Conservation (phyloP, 2,797 vertebrate species). For the Apogon talboti region DNA sequence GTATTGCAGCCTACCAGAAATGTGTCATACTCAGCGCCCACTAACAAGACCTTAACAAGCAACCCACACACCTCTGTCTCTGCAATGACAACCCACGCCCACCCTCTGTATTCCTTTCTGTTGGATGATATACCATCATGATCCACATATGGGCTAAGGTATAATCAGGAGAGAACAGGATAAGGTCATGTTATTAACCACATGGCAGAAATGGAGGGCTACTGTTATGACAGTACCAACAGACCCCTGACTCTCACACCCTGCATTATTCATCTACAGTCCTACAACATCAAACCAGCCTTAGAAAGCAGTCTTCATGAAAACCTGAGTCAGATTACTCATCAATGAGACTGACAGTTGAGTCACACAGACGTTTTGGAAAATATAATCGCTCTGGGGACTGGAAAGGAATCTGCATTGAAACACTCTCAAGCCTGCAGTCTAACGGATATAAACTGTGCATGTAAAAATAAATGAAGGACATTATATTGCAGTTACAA, state of each 20-base stretch:
- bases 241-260: conserved; percentile 37
- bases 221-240: conserved; percentile 10
- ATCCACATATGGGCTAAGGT: conserved; percentile 22
- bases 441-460: conserved; percentile 9
- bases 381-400: conserved; percentile 21
- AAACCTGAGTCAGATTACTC: conserved; percentile 2
- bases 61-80: conserved; percentile 62
- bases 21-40: conserved; percentile 63
- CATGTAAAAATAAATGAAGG: conserved; percentile 27
- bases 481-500: conserved; percentile 27
- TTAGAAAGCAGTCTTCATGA: conserved; percentile 14
- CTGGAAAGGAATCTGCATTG: conserved; percentile 12
- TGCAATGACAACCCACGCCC: conserved; percentile 58
- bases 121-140: conserved; percentile 36
- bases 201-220: conserved; percentile 28
- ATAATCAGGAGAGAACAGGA: conserved; percentile 34
- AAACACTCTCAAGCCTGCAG: background rate
- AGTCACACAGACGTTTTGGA: background rate
- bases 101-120: conserved; percentile 22
- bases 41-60: conserved; percentile 69
- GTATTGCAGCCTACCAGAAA: conserved; percentile 46
- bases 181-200: conserved; percentile 49
- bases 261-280: conserved; percentile 57
- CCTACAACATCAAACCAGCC: conserved; percentile 14
- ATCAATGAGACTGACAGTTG: conserved; percentile 10